Base-by-base conservation (phyloP, 2,113 vertebrate genomes). In the Gadus chalcogrammus region DNA sequence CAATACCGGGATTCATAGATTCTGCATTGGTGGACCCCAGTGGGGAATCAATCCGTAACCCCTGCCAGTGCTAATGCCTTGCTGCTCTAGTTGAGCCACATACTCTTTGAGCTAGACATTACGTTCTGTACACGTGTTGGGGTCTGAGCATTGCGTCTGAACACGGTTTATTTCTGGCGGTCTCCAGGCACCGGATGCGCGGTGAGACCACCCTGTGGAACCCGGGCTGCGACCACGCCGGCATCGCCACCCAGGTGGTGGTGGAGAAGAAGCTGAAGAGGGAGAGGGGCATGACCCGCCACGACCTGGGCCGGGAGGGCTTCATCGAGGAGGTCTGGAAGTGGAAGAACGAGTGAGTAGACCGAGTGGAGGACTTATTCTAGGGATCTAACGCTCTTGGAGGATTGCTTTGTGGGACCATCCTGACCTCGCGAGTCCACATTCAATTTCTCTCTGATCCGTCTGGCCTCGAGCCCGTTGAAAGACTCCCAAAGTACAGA, bases 161-260 rank as follows among this genome's bases (percentile, higher is more conserved):
- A 12, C 42, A 48, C 12, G 8, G 11, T 48, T 9, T 9, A 12
- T 48, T 48, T 13, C 11, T 48, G 42, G 42, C 12, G 8, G 11
- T 48, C 42, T 59, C 18, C 69, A 97, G 95, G 95, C 95, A 97
- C 85, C 90, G 95, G 16, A 97, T 97, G 95, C 90, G 88, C 0
- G 95, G 95, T 0, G 93, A 95, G 85, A 96, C 94, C 55, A 94
- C 94, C 3, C 79, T 97, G 69, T 97, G 95, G 95, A 97, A 97
- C 81, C 95, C 95, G 0, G 95, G 95, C 81, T 97, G 95, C 64
- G 95, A 97, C 84, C 95, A 97, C 0, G 95, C 95, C 0, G 95
- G 95, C 71, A 97, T 97, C 3, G 95, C 95, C 80, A 97, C 95
- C 1, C 95, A 97, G 87, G 95, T 97, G 76, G 95, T 97, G 74